phyloP scores from a whole-genome alignment of 2,113 vertebrate genomes.

The Enhydra lutris region DNA sequence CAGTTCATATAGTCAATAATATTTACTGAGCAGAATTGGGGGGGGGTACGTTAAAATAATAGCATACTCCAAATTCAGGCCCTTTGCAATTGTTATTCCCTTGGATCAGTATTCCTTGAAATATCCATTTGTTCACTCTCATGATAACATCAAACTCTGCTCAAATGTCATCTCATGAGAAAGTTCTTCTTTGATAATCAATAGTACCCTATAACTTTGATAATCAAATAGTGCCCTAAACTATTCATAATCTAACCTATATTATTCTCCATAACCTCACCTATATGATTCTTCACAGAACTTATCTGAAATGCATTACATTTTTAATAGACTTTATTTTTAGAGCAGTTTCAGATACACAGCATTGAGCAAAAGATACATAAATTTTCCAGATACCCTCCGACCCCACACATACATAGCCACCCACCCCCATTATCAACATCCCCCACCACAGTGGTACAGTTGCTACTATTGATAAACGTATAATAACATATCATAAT shows the following conservation, averaged over 20 bases:
- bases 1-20: neutral
- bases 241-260: neutral
- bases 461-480: neutral
- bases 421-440: neutral
- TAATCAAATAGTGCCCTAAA: neutral
- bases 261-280: neutral
- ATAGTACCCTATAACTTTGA: neutral
- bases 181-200: neutral
- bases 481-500: neutral
- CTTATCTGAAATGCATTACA: neutral
- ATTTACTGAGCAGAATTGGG: neutral
- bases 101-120: neutral
- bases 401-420: too few relatives aligned
- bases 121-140: neutral
- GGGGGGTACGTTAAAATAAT: neutral
- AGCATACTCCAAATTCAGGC: neutral
- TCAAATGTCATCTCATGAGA: neutral
- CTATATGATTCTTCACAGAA: neutral
- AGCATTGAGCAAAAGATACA: neutral
- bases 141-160: neutral
- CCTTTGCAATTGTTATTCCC: accelerated
- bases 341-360: neutral
- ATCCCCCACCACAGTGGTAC: too few relatives aligned
- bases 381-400: neutral
- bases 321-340: neutral